Base-by-base conservation (phyloP, 2,113 vertebrate species). In the Verasper variegatus region DNA sequence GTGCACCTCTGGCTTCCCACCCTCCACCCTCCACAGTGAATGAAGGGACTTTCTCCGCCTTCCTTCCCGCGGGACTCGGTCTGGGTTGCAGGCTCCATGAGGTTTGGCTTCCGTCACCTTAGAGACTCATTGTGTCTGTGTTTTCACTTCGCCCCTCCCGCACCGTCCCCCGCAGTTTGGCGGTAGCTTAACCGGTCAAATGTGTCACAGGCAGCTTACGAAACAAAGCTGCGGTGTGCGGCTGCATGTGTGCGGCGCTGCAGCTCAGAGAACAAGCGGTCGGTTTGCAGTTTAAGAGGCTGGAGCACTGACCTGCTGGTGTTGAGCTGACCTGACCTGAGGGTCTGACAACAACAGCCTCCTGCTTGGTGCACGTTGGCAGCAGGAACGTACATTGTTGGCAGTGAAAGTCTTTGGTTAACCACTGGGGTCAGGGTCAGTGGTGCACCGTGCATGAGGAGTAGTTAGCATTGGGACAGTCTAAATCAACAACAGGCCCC, bases 181-280 rank as follows among this genome's bases (percentile, higher is more conserved):
- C 85, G 82, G 85, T 68, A 83, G 81, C 27, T 92, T 81, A 90
- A 82, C 82, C 72, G 87, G 86, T 88, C 78, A 86, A 86, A 84
- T 78, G 76, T 88, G 76, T 88, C 82, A 49, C 76, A 24, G 37
- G 21, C 78, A 80, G 76, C 68, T 77, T 37, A 24, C 26, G 21
- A 64, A 80, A 85, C 75, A 82, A 85, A 70, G 58, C 65, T 21
- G 18, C 51, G 18, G 15, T 18, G 5, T 8, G 47, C 37, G 1
- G 37, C 31, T 54, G 51, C 51, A 10, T 21, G 47, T 18, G 47
- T 17, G 13, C 49, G 1, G 35, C 31, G 21, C 73, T 79, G 74
- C 79, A 64, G 69, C 6, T 71, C 73, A 40, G n/a, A 35, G 70
- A 31, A 79, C 76, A 77, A 66, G 74, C 51, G 27, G 56, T 62